Evolutionary conservation across 2,113 vertebrate species (phyloP).

Genomic region (Brienomyrus longianalis): DNA sequence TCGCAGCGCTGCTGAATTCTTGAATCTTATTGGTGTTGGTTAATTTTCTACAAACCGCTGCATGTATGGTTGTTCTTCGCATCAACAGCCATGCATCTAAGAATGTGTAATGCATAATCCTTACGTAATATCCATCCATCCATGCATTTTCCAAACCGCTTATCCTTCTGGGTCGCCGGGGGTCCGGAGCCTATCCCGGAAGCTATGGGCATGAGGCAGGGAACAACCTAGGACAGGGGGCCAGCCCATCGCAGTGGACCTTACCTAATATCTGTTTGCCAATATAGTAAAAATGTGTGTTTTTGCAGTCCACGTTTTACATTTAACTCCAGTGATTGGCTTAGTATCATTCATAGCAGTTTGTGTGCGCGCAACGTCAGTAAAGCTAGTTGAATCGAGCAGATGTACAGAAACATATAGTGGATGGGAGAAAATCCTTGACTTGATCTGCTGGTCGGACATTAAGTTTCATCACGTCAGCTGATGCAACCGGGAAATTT

Average conservation of each 20-base stretch:
- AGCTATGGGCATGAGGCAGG: too few species aligned
- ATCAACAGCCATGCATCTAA: background rate
- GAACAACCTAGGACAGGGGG: too few species aligned
- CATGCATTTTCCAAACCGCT: too few species aligned
- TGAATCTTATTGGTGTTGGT: background rate
- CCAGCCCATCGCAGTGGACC: background rate
- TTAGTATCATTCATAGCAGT: background rate
- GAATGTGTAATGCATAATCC: background rate
- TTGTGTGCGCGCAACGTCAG: background rate
- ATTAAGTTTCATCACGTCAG: background rate
- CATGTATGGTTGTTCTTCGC: background rate
- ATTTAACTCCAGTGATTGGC: background rate
- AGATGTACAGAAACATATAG: background rate
- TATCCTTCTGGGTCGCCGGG: too few species aligned
- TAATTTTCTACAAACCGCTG: background rate
- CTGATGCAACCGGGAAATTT: slow-evolving; percentile 3
- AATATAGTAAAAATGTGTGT: background rate
- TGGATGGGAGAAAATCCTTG: background rate
- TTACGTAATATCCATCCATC: background rate
- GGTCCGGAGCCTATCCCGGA: too few species aligned
- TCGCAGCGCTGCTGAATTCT: background rate
- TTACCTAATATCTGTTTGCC: background rate
- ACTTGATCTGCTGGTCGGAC: background rate
- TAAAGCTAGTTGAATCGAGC: background rate
- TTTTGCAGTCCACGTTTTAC: background rate